phyloP scores from a whole-genome alignment of 2,797 vertebrate genomes.

The Rhynchonycteris naso region DNA sequence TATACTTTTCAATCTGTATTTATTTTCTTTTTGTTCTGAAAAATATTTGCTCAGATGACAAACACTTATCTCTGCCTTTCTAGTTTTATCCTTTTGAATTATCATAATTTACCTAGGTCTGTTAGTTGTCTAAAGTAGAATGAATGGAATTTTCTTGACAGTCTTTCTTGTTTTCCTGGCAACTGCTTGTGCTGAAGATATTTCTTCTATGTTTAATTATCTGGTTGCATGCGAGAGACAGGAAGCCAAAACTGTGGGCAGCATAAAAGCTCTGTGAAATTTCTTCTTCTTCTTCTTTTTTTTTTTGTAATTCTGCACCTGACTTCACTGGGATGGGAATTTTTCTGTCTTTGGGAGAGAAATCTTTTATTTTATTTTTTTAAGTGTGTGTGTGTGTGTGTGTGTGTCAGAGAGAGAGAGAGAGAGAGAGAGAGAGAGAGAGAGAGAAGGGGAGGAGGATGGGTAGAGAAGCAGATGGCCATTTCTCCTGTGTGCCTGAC shows the following conservation, averaged over 20 bases:
- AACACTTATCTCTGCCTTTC: neutral
- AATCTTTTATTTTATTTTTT: too few species aligned
- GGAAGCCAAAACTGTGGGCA: neutral
- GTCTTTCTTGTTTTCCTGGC: neutral
- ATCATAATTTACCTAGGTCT: constrained; percentile 4
- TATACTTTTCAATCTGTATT: neutral
- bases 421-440: too few species aligned
- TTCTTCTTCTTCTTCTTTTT: neutral
- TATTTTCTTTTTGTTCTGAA: neutral
- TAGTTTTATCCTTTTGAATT: neutral
- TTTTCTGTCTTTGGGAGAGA: neutral
- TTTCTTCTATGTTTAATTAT: constrained; percentile 23
- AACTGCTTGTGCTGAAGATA: neutral
- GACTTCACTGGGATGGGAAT: neutral
- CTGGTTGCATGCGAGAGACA: neutral
- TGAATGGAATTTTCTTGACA: neutral
- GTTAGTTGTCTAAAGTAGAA: neutral
- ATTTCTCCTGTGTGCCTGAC: too few species aligned
- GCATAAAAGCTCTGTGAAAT: neutral
- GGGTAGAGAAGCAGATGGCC: too few species aligned
- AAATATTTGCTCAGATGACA: neutral
- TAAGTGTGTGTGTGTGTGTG: too few species aligned
- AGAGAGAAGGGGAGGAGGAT: too few species aligned
- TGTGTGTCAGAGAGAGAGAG: too few species aligned
- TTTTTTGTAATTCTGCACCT: neutral